phyloP scores from a whole-genome alignment of 2,113 vertebrate species.

The Enhydra lutris region DNA sequence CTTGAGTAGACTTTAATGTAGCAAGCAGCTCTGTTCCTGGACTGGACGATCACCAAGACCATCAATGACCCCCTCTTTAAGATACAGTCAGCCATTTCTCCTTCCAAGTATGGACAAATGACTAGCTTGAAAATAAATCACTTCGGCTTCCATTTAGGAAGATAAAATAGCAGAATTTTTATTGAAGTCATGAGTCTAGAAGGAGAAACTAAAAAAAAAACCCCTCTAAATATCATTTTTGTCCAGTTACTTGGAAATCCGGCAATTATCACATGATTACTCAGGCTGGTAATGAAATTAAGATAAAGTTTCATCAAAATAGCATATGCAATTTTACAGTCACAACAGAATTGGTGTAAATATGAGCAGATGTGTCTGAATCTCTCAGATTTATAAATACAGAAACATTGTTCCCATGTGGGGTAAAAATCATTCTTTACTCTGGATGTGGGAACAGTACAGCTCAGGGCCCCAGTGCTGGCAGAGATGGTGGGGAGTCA shows the following conservation, averaged over 20 bases:
- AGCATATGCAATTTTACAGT: constrained; percentile 75
- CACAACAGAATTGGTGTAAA: constrained; percentile 63
- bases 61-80: not conserved
- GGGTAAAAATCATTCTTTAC: constrained; percentile 18
- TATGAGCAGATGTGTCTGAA: constrained; percentile 71
- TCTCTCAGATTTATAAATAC: constrained; percentile 66
- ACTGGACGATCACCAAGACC: not conserved
- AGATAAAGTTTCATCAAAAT: constrained; percentile 74
- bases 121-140: not conserved
- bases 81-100: not conserved
- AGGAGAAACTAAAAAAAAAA: not conserved
- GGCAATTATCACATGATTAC: constrained; percentile 65
- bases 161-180: constrained; percentile 23
- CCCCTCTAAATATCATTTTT: constrained; percentile 38
- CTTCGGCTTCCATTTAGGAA: constrained; percentile 7
- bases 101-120: not conserved
- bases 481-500: not conserved
- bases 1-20: not conserved
- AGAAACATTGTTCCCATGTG: constrained; percentile 61
- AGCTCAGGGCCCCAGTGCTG: not conserved
- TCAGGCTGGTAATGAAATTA: constrained; percentile 75
- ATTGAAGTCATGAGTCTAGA: constrained; percentile 26
- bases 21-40: not conserved
- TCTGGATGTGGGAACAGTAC: not conserved
- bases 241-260: constrained; percentile 65